A percentile compares a stretch with the other conserved stretches of the same genome.
Evolutionary conservation across 2,888 invertebrate species (phyloP).

Genomic region (Xestoiulus laeticollis): DNA sequence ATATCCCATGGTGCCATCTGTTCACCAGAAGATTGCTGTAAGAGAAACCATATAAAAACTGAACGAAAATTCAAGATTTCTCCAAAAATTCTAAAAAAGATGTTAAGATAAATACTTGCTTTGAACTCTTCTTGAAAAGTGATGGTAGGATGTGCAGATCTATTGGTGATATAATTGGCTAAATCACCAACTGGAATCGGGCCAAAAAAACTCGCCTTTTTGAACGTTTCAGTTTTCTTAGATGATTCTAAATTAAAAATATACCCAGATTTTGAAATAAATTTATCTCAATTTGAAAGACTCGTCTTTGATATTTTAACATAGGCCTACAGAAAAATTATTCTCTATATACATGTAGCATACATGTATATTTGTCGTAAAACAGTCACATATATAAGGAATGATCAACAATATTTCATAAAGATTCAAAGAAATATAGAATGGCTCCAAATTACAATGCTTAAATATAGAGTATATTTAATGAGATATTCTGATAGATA

Average conservation of each 20-base stretch:
- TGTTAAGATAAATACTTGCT: not conserved
- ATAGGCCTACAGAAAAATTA: too few species aligned
- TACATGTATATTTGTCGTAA: too few species aligned
- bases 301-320: too few species aligned
- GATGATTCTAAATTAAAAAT: not conserved
- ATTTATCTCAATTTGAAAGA: too few species aligned
- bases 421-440: too few species aligned
- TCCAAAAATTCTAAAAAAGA: not conserved
- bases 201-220: constrained; percentile 48
- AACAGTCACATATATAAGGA: too few species aligned
- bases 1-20: constrained; percentile 40
- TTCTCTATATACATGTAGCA: too few species aligned
- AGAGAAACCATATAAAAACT: constrained; percentile 42
- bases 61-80: not conserved
- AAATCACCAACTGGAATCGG: constrained; percentile 39
- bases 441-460: too few species aligned
- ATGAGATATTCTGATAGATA: too few species aligned
- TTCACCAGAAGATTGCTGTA: constrained; percentile 14
- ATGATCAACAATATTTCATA: too few species aligned
- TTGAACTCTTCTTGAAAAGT: constrained; percentile 47
- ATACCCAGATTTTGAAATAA: too few species aligned
- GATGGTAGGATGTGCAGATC: not conserved
- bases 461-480: too few species aligned
- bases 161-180: constrained; percentile 5
- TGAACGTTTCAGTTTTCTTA: constrained; percentile 31